Conservation (phyloP, 92 coral and sea anemone genomes). For the Porites evermanni region DNA sequence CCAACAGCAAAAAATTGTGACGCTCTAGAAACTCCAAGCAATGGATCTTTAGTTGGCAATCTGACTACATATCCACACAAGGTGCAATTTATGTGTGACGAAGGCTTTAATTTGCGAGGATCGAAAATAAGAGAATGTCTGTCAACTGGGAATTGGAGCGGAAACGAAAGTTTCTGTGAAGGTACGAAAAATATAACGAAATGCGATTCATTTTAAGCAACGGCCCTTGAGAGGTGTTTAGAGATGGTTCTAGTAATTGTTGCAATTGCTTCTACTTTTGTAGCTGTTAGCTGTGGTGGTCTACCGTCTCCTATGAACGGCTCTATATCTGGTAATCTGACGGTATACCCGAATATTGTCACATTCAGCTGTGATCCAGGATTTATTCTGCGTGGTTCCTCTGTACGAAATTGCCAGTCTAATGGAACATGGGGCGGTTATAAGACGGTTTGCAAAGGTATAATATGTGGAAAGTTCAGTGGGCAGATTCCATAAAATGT, state of each 20-base stretch:
- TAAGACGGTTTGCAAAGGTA: slow-evolving; percentile 36
- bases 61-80: slow-evolving; percentile 35
- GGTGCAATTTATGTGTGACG: slow-evolving; percentile 30
- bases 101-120: slow-evolving; percentile 39
- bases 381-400: slow-evolving; percentile 69
- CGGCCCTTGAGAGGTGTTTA: too few species aligned
- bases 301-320: slow-evolving; percentile 24
- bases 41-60: slow-evolving; percentile 40
- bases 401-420: slow-evolving; percentile 42
- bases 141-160: slow-evolving; percentile 53
- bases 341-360: slow-evolving; percentile 40
- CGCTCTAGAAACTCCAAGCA: slow-evolving; percentile 33
- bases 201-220: too few species aligned
- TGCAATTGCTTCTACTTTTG: background rate
- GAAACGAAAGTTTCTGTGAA: slow-evolving; percentile 15
- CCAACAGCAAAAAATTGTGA: slow-evolving; percentile 74
- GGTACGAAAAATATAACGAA: background rate
- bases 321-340: slow-evolving; percentile 19
- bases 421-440: slow-evolving; percentile 62
- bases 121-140: slow-evolving; percentile 36
- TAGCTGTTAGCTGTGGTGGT: slow-evolving; percentile 42
- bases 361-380: slow-evolving; percentile 54
- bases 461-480: too few species aligned
- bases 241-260: too few species aligned
- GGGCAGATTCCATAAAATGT: background rate